Evolutionary conservation across 2,113 vertebrate species (phyloP).

Genomic region (Sorex fumeus): DNA sequence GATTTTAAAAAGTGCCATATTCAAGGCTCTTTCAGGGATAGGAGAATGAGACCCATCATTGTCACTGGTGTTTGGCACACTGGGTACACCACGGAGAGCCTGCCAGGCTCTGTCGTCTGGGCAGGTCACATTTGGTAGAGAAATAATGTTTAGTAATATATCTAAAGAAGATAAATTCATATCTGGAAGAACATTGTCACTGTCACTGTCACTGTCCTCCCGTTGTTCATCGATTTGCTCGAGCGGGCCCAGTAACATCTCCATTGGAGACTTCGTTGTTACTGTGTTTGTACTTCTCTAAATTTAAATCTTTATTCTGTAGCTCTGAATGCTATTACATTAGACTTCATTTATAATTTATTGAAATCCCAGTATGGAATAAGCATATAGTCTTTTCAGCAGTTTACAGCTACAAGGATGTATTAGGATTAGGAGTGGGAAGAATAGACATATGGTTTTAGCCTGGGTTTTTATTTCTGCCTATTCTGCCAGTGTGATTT

Average conservation of each 20-base stretch:
- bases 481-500: not conserved
- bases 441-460: not conserved
- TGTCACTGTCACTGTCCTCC: no score
- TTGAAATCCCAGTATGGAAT: not conserved
- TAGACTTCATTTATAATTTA: not conserved
- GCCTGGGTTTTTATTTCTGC: not conserved
- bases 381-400: not conserved
- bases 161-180: not conserved
- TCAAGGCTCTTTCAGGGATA: no score
- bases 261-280: no score
- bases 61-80: no score
- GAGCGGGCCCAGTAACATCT: no score
- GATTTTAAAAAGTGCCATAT: no score
- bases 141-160: not conserved
- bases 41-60: no score
- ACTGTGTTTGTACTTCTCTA: not conserved
- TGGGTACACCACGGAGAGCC: no score
- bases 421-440: not conserved
- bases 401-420: not conserved
- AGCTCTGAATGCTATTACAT: not conserved
- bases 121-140: no score
- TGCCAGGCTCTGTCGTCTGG: no score
- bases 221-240: no score
- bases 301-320: not conserved
- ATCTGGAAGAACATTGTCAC: not conserved